Evolutionary conservation across 2,113 vertebrate genomes (phyloP).

Genomic region (Pseudopipra pipra): DNA sequence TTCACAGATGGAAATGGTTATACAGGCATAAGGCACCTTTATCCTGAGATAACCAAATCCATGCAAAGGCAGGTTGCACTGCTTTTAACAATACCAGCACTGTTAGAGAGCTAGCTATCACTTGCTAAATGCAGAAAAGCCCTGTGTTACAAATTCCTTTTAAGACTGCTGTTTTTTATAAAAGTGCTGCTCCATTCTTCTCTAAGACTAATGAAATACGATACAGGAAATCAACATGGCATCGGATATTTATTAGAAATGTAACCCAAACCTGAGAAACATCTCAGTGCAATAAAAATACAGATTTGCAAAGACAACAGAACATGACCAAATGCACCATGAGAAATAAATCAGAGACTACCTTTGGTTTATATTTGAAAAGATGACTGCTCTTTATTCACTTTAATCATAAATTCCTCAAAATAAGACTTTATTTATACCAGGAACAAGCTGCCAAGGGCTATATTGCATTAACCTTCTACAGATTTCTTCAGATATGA

Average conservation of each 20-base stretch:
- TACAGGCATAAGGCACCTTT: conserved; percentile 16
- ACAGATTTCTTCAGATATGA: conserved; percentile 1
- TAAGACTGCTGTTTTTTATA: conserved; percentile 46
- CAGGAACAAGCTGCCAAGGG: conserved; percentile 23
- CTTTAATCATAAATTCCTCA: conserved; percentile 53
- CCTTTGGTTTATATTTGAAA: conserved; percentile 31
- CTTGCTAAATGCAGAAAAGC: neutral
- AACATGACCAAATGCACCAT: conserved; percentile 53
- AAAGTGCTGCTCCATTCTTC: conserved; percentile 29
- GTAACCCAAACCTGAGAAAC: conserved; percentile 57
- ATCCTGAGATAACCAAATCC: conserved; percentile 54
- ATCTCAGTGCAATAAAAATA: conserved; percentile 49
- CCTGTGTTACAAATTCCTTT: neutral
- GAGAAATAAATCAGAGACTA: conserved; percentile 50
- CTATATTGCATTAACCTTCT: conserved; percentile 51
- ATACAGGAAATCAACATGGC: conserved; percentile 60
- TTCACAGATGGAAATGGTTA: conserved; percentile 53
- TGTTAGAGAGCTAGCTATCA: conserved; percentile 28
- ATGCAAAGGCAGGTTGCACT: neutral
- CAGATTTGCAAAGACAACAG: conserved; percentile 58
- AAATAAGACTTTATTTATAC: conserved; percentile 39
- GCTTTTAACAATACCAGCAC: conserved; percentile 28
- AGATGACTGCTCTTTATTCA: conserved; percentile 30
- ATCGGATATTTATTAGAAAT: conserved; percentile 54
- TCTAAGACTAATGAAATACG: conserved; percentile 40